Percentiles rank a stretch among this genome's conserved stretches.
Evolutionary conservation across 2,888 invertebrate genomes (phyloP).

Genomic region (Gastrophysa polygoni): DNA sequence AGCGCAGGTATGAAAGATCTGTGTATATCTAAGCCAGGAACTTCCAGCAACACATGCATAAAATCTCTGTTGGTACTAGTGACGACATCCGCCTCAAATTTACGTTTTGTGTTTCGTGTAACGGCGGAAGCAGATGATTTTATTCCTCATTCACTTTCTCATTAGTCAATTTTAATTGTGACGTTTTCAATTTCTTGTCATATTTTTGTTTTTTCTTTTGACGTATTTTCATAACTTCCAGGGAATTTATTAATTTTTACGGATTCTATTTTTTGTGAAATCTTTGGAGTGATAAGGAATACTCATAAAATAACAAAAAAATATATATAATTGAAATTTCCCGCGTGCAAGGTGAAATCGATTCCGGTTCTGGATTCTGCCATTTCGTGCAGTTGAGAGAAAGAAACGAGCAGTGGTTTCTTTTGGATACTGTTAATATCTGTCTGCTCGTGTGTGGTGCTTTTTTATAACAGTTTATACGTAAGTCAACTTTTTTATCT

Average conservation of each 20-base stretch:
- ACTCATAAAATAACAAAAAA: constrained; percentile 10
- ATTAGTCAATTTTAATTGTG: too few species aligned
- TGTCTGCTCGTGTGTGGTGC: constrained; percentile 56
- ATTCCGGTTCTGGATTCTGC: constrained; percentile 46
- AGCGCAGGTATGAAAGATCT: too few species aligned
- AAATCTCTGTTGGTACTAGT: too few species aligned
- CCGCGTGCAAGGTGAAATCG: constrained; percentile 48
- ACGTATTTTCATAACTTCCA: constrained; percentile 20
- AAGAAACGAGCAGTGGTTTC: constrained; percentile 45
- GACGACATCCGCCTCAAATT: too few species aligned
- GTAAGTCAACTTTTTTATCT: constrained; percentile 49
- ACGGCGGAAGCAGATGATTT: too few species aligned
- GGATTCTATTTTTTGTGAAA: constrained; percentile 34
- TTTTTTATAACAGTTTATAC: constrained; percentile 59
- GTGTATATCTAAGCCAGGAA: too few species aligned
- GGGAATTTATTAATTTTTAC: constrained; percentile 25
- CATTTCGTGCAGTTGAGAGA: constrained; percentile 37
- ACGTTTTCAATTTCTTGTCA: neutral
- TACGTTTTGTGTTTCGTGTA: too few species aligned
- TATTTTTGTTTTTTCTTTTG: constrained; percentile 30
- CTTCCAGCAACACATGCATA: too few species aligned
- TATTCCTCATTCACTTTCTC: too few species aligned
- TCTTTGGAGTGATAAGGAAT: constrained; percentile 35
- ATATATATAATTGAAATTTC: constrained; percentile 44
- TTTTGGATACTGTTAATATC: constrained; percentile 48